Conservation (phyloP, 2,113 vertebrate genomes). For the Muscicapa adusta region DNA sequence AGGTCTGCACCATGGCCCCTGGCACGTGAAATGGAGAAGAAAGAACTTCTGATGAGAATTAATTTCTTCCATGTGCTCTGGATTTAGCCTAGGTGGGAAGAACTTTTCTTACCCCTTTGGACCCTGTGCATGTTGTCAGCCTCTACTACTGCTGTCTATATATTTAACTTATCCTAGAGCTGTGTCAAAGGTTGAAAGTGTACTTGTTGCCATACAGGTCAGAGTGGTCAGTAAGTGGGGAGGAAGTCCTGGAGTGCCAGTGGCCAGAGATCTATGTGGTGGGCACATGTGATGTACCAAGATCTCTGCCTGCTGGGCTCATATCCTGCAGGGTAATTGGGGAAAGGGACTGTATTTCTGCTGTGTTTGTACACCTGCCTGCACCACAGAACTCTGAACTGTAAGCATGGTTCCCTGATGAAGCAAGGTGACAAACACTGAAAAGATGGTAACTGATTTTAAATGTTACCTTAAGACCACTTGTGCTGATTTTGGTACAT, state of each 20-base stretch:
- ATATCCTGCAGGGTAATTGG: background rate
- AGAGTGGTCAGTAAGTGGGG: background rate
- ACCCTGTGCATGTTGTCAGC: background rate
- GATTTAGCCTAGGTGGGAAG: background rate
- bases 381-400: background rate
- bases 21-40: background rate
- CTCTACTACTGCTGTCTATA: background rate
- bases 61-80: background rate
- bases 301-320: background rate
- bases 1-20: background rate
- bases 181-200: background rate
- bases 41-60: background rate
- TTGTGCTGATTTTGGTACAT: background rate
- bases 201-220: background rate
- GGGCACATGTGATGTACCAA: background rate
- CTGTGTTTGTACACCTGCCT: background rate
- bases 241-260: background rate
- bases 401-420: rapidly evolving
- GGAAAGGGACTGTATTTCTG: background rate
- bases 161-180: background rate
- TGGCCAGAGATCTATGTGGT: background rate
- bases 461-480: background rate
- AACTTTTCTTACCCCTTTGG: background rate
- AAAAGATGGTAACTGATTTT: background rate
- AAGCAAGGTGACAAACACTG: background rate